phyloP scores from a whole-genome alignment of 2,113 vertebrate genomes.

The Mus pahari region DNA sequence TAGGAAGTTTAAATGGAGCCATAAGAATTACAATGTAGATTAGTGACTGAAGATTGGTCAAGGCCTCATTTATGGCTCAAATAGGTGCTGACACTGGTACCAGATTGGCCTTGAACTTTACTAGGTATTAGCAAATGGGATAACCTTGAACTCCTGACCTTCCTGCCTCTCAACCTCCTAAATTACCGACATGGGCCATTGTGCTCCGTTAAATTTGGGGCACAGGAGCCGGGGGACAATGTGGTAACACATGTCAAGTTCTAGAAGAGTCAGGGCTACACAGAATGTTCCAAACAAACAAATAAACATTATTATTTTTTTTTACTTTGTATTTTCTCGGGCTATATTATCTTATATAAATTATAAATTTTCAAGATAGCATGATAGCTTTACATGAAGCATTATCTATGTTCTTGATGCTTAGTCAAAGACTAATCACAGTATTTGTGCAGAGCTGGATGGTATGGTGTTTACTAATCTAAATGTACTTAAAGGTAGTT shows the following conservation, averaged over 20 bases:
- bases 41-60: neutral
- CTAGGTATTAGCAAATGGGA: neutral
- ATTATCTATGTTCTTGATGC: neutral
- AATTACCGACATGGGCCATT: neutral
- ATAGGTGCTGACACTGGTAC: constrained; percentile 5
- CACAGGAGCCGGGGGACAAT: too few species aligned
- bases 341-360: neutral
- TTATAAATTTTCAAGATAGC: neutral
- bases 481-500: constrained; percentile 36
- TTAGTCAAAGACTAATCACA: neutral
- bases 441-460: constrained; percentile 18
- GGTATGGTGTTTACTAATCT: neutral
- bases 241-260: neutral
- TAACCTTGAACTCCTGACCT: neutral
- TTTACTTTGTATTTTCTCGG: constrained; percentile 21
- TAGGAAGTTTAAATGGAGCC: constrained; percentile 32
- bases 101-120: neutral
- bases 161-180: neutral
- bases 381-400: neutral
- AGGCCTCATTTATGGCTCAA: neutral
- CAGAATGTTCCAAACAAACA: neutral
- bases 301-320: neutral
- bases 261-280: neutral
- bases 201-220: neutral
- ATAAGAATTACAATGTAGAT: constrained; percentile 38